Conservation (phyloP, 2,797 vertebrate species). For the Dipus sagitta region DNA sequence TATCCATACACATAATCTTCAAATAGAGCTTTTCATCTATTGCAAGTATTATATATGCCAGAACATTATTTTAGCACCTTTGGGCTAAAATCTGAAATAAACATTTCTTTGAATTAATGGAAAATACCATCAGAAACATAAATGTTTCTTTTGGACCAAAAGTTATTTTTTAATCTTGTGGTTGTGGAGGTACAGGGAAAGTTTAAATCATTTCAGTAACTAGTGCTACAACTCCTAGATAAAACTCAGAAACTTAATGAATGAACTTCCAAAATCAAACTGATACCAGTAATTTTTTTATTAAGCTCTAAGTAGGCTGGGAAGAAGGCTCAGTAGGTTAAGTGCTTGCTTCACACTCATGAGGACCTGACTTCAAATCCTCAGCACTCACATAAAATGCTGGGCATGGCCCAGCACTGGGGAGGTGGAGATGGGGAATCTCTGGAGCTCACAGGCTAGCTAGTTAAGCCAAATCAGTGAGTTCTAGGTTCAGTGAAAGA, state of each 20-base stretch:
- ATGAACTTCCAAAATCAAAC: background rate
- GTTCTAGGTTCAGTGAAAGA: too few relatives aligned
- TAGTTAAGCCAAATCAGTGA: too few relatives aligned
- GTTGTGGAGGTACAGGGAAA: background rate
- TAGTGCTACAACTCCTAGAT: background rate
- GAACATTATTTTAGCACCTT: background rate
- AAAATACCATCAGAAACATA: background rate
- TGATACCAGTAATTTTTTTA: background rate
- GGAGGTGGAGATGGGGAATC: too few relatives aligned
- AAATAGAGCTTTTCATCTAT: background rate
- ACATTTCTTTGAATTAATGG: constrained; percentile 5
- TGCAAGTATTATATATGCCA: background rate
- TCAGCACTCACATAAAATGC: too few relatives aligned
- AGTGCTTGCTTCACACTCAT: too few relatives aligned
- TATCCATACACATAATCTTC: background rate
- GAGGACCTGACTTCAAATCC: too few relatives aligned
- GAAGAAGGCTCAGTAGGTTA: too few relatives aligned
- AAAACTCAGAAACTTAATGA: background rate
- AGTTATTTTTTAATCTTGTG: background rate
- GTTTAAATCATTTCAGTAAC: background rate
- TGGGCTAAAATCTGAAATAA: background rate
- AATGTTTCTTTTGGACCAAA: background rate
- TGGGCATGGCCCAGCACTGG: too few relatives aligned
- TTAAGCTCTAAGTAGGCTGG: background rate
- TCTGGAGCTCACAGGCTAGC: too few relatives aligned